These are phyloP conservation scores for Lepidocyrtoides sp. DNA, from an alignment of 2,888 invertebrate species.

Conservation along the genomic window DNA sequence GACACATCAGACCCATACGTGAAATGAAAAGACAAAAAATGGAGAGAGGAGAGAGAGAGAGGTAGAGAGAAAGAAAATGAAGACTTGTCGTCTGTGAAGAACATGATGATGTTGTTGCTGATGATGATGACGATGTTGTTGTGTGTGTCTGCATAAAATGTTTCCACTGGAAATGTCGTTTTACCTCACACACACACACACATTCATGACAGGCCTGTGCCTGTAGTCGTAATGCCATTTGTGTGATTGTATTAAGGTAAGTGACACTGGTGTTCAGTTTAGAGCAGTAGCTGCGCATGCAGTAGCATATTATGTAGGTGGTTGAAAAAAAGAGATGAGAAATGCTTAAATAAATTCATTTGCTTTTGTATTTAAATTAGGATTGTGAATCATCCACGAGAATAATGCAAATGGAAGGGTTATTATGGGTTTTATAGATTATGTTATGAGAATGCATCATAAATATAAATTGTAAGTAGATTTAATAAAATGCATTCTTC, in stretches of 20 bases:
- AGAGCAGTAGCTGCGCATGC: background rate
- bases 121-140: constrained; percentile 41
- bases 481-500: background rate
- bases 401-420: constrained; percentile 51
- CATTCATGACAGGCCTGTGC: background rate
- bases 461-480: too few species aligned
- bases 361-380: constrained; percentile 72
- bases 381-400: constrained; percentile 42
- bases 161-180: constrained; percentile 54
- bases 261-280: background rate
- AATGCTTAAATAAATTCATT: constrained; percentile 33
- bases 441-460: background rate
- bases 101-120: constrained; percentile 22
- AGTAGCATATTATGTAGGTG: background rate
- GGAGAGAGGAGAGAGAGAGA: background rate
- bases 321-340: background rate
- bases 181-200: constrained; percentile 43
- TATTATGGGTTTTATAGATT: background rate
- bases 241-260: constrained; percentile 30
- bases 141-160: constrained; percentile 69
- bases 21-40: background rate
- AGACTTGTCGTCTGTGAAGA: constrained; percentile 54
- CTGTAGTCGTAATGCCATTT: constrained; percentile 11
- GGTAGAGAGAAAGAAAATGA: constrained; percentile 46
- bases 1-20: background rate